These are phyloP conservation scores for Nowickia ferox DNA, from an alignment of 2,888 invertebrate species.

Conservation along the genomic window DNA sequence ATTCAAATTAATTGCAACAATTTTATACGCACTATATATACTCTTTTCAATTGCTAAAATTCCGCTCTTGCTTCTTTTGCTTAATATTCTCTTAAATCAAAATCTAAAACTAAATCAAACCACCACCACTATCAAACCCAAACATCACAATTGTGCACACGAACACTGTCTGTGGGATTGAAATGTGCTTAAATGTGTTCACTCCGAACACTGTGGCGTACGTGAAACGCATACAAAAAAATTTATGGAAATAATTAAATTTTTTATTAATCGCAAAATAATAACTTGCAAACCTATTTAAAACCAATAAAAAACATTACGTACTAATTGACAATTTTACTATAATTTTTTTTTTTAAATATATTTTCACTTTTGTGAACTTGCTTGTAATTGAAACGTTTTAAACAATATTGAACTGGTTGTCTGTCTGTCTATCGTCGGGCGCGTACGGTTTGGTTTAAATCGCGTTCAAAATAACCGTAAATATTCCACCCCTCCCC, in stretches of 20 bases:
- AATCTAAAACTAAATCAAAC: constrained; percentile 42
- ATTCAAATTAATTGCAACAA: constrained; percentile 23
- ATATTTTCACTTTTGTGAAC: background rate
- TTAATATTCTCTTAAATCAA: constrained; percentile 56
- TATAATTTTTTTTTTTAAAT: background rate
- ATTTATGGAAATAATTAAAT: constrained; percentile 7
- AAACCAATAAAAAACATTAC: constrained; percentile 20
- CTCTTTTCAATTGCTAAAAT: constrained; percentile 37
- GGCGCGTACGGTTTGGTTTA: constrained; percentile 45
- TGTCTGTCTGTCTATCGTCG: background rate
- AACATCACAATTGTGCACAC: constrained; percentile 28
- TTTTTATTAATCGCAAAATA: constrained; percentile 1
- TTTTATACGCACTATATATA: constrained; percentile 18
- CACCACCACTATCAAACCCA: constrained; percentile 3
- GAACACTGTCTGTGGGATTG: constrained; percentile 42
- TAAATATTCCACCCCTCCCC: constrained; percentile 84
- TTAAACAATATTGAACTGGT: constrained; percentile 7
- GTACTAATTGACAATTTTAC: background rate
- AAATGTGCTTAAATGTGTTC: constrained; percentile 48
- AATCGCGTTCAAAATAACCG: constrained; percentile 83
- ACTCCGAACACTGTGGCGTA: constrained; percentile 37
- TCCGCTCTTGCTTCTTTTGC: constrained; percentile 15
- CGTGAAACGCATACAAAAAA: constrained; percentile 50
- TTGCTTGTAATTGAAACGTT: background rate
- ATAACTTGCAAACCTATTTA: constrained; percentile 3